Evolutionary conservation across 1,140 invertebrate genomes (phyloP).

Genomic region (Heliconius nattereri): DNA sequence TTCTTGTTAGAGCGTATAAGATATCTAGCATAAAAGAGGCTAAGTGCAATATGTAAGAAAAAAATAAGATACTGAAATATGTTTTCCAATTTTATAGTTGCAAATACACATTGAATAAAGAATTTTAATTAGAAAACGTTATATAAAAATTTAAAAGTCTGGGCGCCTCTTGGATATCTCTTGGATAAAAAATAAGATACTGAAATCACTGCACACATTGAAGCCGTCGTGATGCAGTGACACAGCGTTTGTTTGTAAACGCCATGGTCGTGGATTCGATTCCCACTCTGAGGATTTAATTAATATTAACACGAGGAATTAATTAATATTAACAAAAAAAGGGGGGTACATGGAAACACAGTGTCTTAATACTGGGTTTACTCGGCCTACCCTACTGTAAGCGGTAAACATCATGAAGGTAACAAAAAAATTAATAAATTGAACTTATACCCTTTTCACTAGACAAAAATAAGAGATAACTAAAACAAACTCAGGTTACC

Average conservation of each 20-base stretch:
- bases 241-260: too few species aligned
- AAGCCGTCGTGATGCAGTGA: neutral
- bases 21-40: neutral
- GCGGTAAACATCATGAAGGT: neutral
- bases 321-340: too few species aligned
- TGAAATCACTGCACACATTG: too few species aligned
- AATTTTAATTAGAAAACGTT: too few species aligned
- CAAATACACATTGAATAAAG: too few species aligned
- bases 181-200: too few species aligned
- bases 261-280: neutral
- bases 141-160: too few species aligned
- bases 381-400: neutral
- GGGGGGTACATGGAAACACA: neutral
- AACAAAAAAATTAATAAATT: neutral
- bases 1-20: neutral
- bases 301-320: too few species aligned
- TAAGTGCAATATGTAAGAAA: neutral
- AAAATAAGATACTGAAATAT: too few species aligned
- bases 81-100: too few species aligned
- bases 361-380: neutral
- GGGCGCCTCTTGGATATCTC: too few species aligned
- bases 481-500: constrained; percentile 29
- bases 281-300: neutral
- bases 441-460: neutral
- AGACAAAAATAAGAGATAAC: neutral